These are phyloP conservation scores for Podargus strigoides DNA, from an alignment of 2,797 vertebrate species.

Conservation along the genomic window DNA sequence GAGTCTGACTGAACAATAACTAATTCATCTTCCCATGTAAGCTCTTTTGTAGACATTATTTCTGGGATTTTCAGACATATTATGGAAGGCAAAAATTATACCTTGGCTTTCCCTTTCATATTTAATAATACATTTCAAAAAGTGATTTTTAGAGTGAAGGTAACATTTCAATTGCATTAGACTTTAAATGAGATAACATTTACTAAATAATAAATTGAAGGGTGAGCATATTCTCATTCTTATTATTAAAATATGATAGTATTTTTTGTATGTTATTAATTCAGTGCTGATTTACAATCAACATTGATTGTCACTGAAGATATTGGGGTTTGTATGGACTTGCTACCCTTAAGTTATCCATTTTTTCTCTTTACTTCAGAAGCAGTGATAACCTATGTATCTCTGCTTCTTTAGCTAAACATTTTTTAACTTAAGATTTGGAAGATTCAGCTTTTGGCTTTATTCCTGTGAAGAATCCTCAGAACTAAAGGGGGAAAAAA, in stretches of 20 bases:
- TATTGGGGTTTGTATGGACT: not conserved
- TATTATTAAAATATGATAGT: not conserved
- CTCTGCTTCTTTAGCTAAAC: not conserved
- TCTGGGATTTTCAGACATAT: not conserved
- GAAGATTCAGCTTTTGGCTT: not conserved
- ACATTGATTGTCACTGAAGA: not conserved
- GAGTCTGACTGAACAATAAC: constrained; percentile 26
- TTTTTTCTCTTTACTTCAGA: not conserved
- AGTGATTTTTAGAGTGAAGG: not conserved
- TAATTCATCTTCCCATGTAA: constrained; percentile 14
- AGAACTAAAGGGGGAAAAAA: not conserved
- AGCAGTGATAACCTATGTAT: not conserved
- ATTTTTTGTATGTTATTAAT: not conserved
- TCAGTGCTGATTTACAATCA: not conserved
- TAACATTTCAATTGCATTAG: not conserved
- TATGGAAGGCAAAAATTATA: constrained; percentile 4
- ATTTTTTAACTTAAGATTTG: not conserved
- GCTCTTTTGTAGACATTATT: constrained; percentile 15
- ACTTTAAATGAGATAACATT: not conserved
- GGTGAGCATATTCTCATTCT: not conserved
- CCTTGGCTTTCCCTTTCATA: not conserved
- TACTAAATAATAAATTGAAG: not conserved
- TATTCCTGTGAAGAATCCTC: not conserved
- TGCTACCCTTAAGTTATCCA: not conserved
- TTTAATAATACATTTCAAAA: constrained; percentile 16